Evolutionary conservation across 2,113 vertebrate genomes (phyloP).

Genomic region (Oreochromis aureus): DNA sequence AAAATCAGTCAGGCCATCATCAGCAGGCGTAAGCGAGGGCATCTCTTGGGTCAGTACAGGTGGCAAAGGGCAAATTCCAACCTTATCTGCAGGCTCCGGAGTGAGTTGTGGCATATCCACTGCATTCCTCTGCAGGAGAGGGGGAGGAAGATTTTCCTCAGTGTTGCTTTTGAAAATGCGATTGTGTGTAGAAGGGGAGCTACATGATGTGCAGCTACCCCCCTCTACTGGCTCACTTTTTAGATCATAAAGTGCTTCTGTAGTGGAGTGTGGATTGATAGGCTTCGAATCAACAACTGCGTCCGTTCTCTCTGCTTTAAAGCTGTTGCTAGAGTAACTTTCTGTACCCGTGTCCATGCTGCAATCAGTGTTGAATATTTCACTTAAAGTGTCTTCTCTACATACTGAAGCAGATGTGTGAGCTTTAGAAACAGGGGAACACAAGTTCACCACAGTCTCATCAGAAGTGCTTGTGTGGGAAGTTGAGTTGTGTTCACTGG

Average conservation of each 20-base stretch:
- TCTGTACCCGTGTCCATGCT: neutral
- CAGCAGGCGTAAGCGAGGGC: conserved; percentile 72
- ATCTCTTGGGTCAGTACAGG: conserved; percentile 72
- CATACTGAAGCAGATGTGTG: neutral
- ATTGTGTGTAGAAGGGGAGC: neutral
- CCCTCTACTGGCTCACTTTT: conserved; percentile 49
- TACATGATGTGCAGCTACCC: conserved; percentile 3
- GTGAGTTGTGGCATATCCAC: conserved; percentile 73
- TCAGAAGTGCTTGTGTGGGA: conserved; percentile 9
- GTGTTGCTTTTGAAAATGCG: neutral
- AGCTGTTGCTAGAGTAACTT: neutral
- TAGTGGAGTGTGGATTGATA: conserved; percentile 15
- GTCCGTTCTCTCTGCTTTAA: conserved; percentile 18
- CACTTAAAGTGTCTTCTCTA: conserved; percentile 5
- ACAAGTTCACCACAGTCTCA: neutral
- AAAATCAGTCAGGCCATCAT: conserved; percentile 15
- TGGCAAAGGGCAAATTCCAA: conserved; percentile 46
- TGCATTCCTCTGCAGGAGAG: conserved; percentile 47
- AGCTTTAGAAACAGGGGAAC: neutral
- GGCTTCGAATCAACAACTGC: neutral
- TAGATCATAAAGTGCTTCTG: conserved; percentile 53
- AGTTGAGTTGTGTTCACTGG: neutral
- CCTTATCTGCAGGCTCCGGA: conserved; percentile 55
- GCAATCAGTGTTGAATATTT: conserved; percentile 16
- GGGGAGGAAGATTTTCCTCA: conserved; percentile 40